These are phyloP conservation scores for Turnix velox DNA, from an alignment of 2,113 vertebrate species.

Conservation along the genomic window DNA sequence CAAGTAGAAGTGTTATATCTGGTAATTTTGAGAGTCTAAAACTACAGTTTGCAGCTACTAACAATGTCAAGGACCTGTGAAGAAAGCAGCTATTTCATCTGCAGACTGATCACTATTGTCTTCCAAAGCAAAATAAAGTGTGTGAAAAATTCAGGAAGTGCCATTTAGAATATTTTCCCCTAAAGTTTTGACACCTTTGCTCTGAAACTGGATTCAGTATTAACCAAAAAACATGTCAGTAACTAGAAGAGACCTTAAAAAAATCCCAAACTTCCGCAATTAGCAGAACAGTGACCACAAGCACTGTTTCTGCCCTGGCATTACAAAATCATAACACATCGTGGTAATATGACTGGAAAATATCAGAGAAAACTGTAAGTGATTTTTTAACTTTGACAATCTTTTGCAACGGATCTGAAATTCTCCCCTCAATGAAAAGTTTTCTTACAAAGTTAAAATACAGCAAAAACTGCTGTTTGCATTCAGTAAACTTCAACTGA, in stretches of 20 bases:
- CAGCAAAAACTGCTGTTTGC: background rate
- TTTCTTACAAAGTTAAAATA: background rate
- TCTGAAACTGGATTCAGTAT: background rate
- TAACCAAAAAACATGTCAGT: background rate
- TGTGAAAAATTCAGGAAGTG: background rate
- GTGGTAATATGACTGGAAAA: background rate
- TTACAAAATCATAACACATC: background rate
- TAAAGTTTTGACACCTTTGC: background rate
- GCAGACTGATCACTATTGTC: fast-evolving
- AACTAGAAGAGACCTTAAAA: background rate
- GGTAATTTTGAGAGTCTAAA: background rate
- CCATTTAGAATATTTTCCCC: background rate
- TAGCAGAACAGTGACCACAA: background rate
- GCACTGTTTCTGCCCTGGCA: background rate
- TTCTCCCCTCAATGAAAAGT: background rate
- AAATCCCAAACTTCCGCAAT: background rate
- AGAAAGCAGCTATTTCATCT: background rate
- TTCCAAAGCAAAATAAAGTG: background rate
- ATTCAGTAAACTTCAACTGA: background rate
- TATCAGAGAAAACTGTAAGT: background rate
- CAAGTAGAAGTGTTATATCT: background rate
- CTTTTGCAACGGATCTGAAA: background rate
- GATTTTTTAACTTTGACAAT: background rate
- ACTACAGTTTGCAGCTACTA: background rate
- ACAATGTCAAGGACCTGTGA: fast-evolving